phyloP scores from a whole-genome alignment of 2,113 vertebrate species.

The Hyperopisus bebe region DNA sequence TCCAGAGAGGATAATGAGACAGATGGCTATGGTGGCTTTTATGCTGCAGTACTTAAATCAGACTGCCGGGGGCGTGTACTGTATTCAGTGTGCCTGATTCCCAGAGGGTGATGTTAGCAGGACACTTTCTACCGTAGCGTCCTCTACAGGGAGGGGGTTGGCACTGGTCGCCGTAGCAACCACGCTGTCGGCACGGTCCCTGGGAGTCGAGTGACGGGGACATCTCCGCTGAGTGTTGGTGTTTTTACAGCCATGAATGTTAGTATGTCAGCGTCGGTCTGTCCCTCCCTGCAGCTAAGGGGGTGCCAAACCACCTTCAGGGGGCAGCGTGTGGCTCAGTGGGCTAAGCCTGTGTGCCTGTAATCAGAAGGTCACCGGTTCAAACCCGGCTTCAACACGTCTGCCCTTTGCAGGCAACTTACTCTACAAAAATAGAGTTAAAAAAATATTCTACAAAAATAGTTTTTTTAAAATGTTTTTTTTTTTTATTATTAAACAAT shows the following conservation, averaged over 20 bases:
- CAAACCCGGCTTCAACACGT: too few species aligned
- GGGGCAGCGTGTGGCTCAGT: too few species aligned
- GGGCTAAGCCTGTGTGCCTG: not conserved
- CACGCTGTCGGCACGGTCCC: not conserved
- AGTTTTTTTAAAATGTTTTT: too few species aligned
- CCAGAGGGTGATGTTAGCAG: not conserved
- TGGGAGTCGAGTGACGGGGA: not conserved
- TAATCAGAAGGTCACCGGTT: too few species aligned
- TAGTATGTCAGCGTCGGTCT: not conserved
- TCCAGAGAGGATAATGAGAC: not conserved
- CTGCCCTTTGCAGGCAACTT: too few species aligned
- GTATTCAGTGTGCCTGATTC: not conserved
- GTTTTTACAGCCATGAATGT: not conserved
- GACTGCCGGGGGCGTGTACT: not conserved
- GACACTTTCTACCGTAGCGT: not conserved
- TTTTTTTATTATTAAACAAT: not conserved
- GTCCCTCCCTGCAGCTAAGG: not conserved
- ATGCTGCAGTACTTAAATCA: not conserved
- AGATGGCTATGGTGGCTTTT: not conserved
- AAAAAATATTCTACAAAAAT: too few species aligned
- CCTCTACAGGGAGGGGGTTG: not conserved
- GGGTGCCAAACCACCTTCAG: not conserved
- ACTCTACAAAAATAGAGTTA: too few species aligned
- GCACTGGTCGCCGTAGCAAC: not conserved
- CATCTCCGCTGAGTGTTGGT: not conserved